Base-by-base conservation (phyloP, 2,888 invertebrate genomes). In the Psylliodes chrysocephalus region DNA sequence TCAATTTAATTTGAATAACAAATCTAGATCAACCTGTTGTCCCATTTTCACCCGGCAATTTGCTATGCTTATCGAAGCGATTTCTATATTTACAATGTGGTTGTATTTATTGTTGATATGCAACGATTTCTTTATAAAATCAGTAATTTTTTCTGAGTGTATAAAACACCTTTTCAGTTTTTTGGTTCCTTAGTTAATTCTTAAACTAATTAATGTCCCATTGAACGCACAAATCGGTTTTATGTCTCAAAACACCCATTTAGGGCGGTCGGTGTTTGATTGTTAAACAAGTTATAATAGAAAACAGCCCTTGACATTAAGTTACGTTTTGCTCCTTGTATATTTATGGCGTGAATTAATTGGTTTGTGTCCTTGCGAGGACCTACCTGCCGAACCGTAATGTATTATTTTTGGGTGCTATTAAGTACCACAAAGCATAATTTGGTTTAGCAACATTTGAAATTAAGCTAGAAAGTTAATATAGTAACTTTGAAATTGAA, bases 191-290 rank as follows among this genome's bases (percentile, higher is more conserved):
- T 17, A 40, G 64, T 53, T 60, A 54, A 46, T 60, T 56, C 60
- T 60, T 14, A 12, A 44, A 55, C 64, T 71, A 71, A 72, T 72
- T 70, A 71, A 71, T 71, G 71, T 72, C 70, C 51, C 62, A 63
- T 68, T 59, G 66, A 65, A 60, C 71, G 67, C 74, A 73, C 71
- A 72, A 73, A 74, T 73, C 70, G 71, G 62, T 71, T 72, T 71
- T 67, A 68, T 71, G 65, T 65, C 61, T 53, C 61, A 65, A 60
- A 70, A 66, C 66, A 66, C 56, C 64, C 60, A 63, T 66, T 66
- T 60, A 61, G 64, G 69, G 66, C 63, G 65, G 66, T 60, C 47
- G 59, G 44, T 59, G 59, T 65, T 63, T 60, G 55, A 60, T 56
- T 10, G 55, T 52, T 64, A 62, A 62, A 63, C 64, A 60, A 67